phyloP scores from a whole-genome alignment of 2,797 vertebrate species.

The Sebastes aleutianus region DNA sequence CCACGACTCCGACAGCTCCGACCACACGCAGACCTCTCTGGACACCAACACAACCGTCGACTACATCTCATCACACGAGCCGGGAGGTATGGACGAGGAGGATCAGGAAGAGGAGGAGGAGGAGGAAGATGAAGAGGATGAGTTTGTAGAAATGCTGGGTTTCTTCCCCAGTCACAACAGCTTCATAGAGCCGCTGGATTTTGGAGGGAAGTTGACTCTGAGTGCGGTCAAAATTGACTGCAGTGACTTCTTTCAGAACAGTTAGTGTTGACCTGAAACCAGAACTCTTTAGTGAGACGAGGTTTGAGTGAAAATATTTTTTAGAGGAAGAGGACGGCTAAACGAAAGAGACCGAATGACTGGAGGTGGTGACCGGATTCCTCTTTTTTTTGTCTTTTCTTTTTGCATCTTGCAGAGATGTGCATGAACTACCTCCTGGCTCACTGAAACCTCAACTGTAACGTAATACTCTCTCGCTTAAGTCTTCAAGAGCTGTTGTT shows the following conservation, averaged over 20 bases:
- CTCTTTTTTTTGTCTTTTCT: not conserved
- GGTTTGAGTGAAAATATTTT: not conserved
- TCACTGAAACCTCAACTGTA: conserved; percentile 2
- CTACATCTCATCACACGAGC: conserved; percentile 76
- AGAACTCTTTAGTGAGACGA: not conserved
- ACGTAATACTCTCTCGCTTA: not conserved
- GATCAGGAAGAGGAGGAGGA: conserved; percentile 56
- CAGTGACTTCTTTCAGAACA: conserved; percentile 64
- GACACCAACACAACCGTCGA: conserved; percentile 45
- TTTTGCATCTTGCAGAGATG: not conserved
- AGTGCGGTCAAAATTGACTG: conserved; percentile 85
- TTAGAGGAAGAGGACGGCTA: not conserved
- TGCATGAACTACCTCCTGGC: conserved; percentile 57
- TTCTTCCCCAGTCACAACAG: conserved; percentile 70
- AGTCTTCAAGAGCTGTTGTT: not conserved
- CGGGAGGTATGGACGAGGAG: conserved; percentile 45
- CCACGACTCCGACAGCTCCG: conserved; percentile 70
- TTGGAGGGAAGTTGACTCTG: conserved; percentile 83
- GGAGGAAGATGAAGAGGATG: not conserved
- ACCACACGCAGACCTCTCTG: conserved; percentile 67
- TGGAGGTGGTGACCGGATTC: not conserved
- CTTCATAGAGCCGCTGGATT: conserved; percentile 41
- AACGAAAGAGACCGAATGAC: not conserved
- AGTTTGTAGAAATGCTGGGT: conserved; percentile 7
- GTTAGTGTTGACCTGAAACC: not conserved